Evolutionary conservation across 2,113 vertebrate genomes (phyloP), one percentile per base, ranked within the genome.

Genomic region (Columba livia): DNA sequence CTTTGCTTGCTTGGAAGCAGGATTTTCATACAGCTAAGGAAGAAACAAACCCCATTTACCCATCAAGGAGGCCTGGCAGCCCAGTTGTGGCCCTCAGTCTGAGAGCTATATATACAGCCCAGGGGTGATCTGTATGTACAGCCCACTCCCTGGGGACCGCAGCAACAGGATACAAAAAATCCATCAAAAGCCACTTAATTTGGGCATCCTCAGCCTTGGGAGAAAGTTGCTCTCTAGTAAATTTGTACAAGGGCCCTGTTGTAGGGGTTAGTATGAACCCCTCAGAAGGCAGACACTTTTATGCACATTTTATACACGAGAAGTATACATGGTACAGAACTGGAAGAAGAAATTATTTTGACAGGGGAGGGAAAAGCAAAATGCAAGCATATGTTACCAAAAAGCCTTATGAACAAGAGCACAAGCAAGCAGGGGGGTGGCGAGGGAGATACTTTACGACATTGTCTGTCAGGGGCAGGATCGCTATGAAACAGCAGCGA

Each of bases 401-500:
- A 78, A 86, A 31, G 54, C 40, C 62, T 29, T 5, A 25, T 0
- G n/a, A 48, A 26, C 12, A 74, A 32, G 28, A 40, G 36, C 0
- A 0, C 26, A 23, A 67, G 38, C 57, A 71, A 40, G 15, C 6
- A 3, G 65, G 17, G 20, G n/a, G 17, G 44, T 47, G 7, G 44
- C 0, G 36, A 15, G 25, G 15, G 1, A 0, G 6, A 16, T 6
- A 57, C 70, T 15, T 29, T 3, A 21, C 6, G 2, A 32, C 51
- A 2, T 1, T 8, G 28, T 4, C 32, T 16, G 36, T 44, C 42
- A 24, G 6, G 47, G 62, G 29, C 70, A 53, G 60, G 25, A 61
- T 65, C 70, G 7, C 47, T 6, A 0, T 4, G 51, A 12, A n/a
- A 29, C 0, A 13, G 34, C 58, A 6, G 21, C 2, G 18, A 9